phyloP scores from a whole-genome alignment of 2,888 invertebrate species.

The Caenorhabditis sulstoni region DNA sequence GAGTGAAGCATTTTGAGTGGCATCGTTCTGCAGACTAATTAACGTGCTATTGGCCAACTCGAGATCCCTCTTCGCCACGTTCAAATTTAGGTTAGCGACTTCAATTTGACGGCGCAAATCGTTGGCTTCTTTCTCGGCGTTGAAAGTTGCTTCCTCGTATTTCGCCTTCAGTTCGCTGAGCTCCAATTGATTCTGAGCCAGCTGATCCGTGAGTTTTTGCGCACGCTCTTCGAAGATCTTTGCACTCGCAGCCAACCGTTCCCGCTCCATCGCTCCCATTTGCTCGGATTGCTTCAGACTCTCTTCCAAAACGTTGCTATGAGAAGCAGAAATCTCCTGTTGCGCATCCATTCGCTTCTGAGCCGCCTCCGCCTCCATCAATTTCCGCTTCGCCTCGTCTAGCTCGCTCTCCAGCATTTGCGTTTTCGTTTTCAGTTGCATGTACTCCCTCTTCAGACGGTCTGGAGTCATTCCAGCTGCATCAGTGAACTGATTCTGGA shows the following conservation, averaged over 20 bases:
- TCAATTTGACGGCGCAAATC: slow-evolving; percentile 46
- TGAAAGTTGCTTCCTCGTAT: slow-evolving; percentile 20
- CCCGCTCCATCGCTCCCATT: slow-evolving; percentile 57
- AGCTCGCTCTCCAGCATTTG: slow-evolving; percentile 67
- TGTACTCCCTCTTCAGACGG: slow-evolving; percentile 65
- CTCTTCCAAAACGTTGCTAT: slow-evolving; percentile 60
- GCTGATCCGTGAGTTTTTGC: slow-evolving; percentile 19
- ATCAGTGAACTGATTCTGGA: slow-evolving; percentile 49
- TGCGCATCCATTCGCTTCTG: slow-evolving; percentile 58
- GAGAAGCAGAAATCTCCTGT: slow-evolving; percentile 39
- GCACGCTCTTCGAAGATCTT: slow-evolving; percentile 48
- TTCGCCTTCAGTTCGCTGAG: slow-evolving; percentile 17
- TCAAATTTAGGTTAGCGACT: slow-evolving; percentile 32
- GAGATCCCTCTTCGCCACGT: slow-evolving; percentile 18
- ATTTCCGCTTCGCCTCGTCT: slow-evolving; percentile 62
- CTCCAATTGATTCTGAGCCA: slow-evolving; percentile 27
- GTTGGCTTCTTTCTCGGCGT: slow-evolving; percentile 22
- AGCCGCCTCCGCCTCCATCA: slow-evolving; percentile 55
- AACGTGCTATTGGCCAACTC: slow-evolving; percentile 17
- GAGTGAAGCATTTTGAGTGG: slow-evolving; percentile 3
- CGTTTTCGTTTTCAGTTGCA: slow-evolving; percentile 65
- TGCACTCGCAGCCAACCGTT: slow-evolving; percentile 50
- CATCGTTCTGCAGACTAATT: slow-evolving; percentile 22
- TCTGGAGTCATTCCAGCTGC: slow-evolving; percentile 64
- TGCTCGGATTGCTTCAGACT: slow-evolving; percentile 63